Base-by-base conservation (phyloP, 1,140 invertebrate genomes). In the Calephelis virginiensis region DNA sequence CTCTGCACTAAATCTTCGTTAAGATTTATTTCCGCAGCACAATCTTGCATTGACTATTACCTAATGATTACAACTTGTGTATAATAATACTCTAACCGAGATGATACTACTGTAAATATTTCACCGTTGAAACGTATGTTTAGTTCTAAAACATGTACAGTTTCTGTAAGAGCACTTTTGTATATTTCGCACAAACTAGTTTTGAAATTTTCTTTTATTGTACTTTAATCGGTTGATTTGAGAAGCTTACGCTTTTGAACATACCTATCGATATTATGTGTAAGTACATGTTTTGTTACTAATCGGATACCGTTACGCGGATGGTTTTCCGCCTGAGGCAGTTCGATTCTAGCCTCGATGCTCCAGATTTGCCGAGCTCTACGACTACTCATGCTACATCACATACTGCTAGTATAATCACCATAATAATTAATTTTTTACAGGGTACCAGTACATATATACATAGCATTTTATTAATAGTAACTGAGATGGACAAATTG, bases 121-220 rank as follows among this genome's bases (percentile, higher is more conserved):
- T 91, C 90, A 91, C 90, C 80, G 82, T 90, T 83, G 78, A 87
- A 67, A 86, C 85, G 80, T 90, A 86, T 90, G 91, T 92, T 92
- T 92, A 92, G 91, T 92, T 92, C 90, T 92, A 92, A 92, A 92
- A 92, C 91, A 92, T 92, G 91, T 92, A 92, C 91, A 92, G 90
- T 92, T 92, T 92, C 80, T 81, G 85, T 92, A 92, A 90, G 69
- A 82, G 91, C 91, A 92, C 91, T 86, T 90, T 74, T 92, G 91
- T 92, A 92, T 91, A 92, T 92, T 91, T 81, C 89, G 90, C 90
- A 91, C 91, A 81, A 75, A 89, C 83, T 92, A 91, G 88, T 91
- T 91, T 86, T 77, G 73, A 79, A 86, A 79, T 90, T 90, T 90
- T 83, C 28, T 89, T 91, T 91, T 92, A 86, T 89, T 85, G 78